phyloP scores from a whole-genome alignment of 2,888 invertebrate genomes.

The Xylota sylvarum region DNA sequence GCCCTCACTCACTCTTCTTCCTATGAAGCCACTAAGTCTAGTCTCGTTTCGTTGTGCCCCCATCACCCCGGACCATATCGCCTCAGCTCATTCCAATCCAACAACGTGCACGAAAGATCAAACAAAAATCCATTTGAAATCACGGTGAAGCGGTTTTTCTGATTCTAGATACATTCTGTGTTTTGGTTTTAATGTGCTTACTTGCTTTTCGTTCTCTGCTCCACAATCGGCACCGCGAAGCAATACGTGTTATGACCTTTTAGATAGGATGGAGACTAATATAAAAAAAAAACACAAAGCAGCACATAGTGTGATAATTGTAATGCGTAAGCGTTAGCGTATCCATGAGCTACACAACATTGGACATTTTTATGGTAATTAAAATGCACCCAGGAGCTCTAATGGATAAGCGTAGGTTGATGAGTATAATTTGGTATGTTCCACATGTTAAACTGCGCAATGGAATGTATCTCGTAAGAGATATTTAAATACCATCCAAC shows the following conservation, averaged over 20 bases:
- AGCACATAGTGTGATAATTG: constrained; percentile 63
- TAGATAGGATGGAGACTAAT: constrained; percentile 23
- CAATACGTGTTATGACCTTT: constrained; percentile 75
- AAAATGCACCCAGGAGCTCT: constrained; percentile 74
- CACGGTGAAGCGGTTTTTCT: constrained; percentile 55
- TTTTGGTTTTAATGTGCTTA: constrained; percentile 63
- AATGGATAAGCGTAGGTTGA: constrained; percentile 66
- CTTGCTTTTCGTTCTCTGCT: constrained; percentile 27
- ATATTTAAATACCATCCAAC: constrained; percentile 62
- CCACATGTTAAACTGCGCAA: constrained; percentile 59
- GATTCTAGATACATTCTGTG: constrained; percentile 63
- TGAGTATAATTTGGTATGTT: constrained; percentile 70
- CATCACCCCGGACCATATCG: neutral
- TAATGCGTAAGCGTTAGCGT: constrained; percentile 72
- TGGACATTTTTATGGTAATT: constrained; percentile 75
- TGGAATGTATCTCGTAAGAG: constrained; percentile 55
- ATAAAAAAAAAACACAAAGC: constrained; percentile 14
- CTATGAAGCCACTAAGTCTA: constrained; percentile 70
- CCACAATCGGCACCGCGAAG: constrained; percentile 71
- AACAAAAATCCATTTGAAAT: constrained; percentile 71
- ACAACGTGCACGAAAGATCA: constrained; percentile 69
- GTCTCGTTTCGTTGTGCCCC: constrained; percentile 56
- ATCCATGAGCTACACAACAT: constrained; percentile 57
- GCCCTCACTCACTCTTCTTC: constrained; percentile 14
- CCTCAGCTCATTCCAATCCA: constrained; percentile 1